A percentile compares a stretch with the other conserved stretches of the same genome.
Evolutionary conservation across 37 sponge, comb jelly and placozoan species (phyloP).

Genomic region (Beroe ovata): DNA sequence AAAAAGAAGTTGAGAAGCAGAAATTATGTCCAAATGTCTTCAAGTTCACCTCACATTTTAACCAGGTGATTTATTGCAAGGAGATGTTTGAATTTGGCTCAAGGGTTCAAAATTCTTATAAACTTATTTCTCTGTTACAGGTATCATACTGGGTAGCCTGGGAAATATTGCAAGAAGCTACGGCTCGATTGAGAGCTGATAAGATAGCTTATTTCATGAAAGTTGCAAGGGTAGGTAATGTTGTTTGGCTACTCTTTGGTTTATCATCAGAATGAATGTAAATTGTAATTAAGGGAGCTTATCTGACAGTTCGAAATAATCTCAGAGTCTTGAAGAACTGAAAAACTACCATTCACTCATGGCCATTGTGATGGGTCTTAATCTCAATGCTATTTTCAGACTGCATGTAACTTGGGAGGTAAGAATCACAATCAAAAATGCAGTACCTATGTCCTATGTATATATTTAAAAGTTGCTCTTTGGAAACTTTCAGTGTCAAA

Average conservation of each 20-base stretch:
- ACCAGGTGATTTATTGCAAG: constrained; percentile 1
- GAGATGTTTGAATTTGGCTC: not conserved
- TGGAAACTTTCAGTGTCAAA: no score
- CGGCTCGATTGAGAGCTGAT: constrained; percentile 25
- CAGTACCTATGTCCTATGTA: no score
- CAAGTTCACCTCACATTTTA: constrained; percentile 25
- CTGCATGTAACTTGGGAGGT: constrained; percentile 46
- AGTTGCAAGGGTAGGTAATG: constrained; percentile 14
- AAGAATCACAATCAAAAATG: not conserved
- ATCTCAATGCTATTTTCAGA: constrained; percentile 27
- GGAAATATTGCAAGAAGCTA: constrained; percentile 20
- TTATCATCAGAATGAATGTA: no score
- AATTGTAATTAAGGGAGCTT: no score
- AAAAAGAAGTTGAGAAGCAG: constrained; percentile 23
- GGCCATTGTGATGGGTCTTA: constrained; percentile 19
- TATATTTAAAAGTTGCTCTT: no score
- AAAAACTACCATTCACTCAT: constrained; percentile 20
- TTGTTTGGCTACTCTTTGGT: no score
- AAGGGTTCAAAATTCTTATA: no score
- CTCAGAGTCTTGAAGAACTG: constrained; percentile 32
- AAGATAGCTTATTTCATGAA: constrained; percentile 41
- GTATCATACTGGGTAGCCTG: constrained; percentile 37
- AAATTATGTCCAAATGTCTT: constrained; percentile 6
- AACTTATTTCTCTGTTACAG: no score
- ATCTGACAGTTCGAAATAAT: not conserved